Conservation (phyloP, 2,888 invertebrate species). For the Anaspis maculata region DNA sequence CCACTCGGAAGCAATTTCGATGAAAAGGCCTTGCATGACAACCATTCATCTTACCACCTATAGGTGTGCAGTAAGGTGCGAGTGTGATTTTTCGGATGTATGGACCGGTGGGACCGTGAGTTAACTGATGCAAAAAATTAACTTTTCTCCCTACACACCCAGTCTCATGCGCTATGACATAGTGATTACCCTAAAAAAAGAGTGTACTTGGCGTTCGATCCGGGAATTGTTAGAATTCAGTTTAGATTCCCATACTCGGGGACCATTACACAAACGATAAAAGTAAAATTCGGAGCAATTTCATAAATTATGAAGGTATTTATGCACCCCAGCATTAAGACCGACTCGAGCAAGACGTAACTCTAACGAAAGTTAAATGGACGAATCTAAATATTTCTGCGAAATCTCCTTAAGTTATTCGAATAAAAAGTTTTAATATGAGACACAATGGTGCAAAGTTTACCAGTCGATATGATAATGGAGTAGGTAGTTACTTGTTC, state of each 20-base stretch:
- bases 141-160: no score
- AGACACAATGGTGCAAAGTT: conserved; percentile 26
- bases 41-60: conserved; percentile 12
- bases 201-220: no score
- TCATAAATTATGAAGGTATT: conserved; percentile 7
- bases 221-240: no score
- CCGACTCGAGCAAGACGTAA: conserved; percentile 11
- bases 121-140: no score
- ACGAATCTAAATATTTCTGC: conserved; percentile 17
- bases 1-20: conserved; percentile 5
- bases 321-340: conserved; percentile 13
- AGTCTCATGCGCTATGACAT: no score
- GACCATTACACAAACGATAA: no score
- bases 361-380: conserved; percentile 16
- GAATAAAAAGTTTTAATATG: conserved; percentile 26
- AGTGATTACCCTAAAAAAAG: no score
- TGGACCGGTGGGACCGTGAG: no score
- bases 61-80: neutral
- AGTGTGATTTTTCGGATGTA: no score
- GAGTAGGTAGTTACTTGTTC: conserved; percentile 17
- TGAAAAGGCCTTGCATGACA: conserved; percentile 9
- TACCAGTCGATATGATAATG: conserved; percentile 20
- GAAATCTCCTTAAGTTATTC: conserved; percentile 27
- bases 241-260: no score
- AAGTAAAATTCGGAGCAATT: neutral